Conservation (phyloP, 2,113 vertebrate genomes). For the Genyomyrus donnyi region DNA sequence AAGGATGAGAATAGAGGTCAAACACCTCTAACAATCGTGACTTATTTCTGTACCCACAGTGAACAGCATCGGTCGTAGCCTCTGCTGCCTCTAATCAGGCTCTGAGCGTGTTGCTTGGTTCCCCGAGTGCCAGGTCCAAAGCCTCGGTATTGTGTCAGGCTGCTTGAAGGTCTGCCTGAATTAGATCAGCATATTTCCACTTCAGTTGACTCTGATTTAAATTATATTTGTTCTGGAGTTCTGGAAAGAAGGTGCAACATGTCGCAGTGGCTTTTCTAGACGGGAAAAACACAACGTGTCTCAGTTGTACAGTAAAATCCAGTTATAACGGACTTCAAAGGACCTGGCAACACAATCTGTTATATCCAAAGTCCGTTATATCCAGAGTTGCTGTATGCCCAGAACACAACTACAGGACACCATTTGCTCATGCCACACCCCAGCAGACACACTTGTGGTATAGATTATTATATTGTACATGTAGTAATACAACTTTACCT, state of each 20-base stretch:
- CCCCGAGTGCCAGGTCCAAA: background rate
- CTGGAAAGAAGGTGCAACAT: background rate
- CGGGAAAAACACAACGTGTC: background rate
- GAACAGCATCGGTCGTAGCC: constrained; percentile 5
- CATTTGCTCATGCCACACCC: too few species aligned
- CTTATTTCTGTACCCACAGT: background rate
- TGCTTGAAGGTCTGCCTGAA: background rate
- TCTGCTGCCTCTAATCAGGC: background rate
- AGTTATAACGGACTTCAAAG: too few species aligned
- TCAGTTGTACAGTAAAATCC: background rate
- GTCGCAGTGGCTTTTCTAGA: background rate
- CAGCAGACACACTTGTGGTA: too few species aligned
- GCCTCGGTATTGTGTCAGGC: background rate
- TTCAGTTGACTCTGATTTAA: background rate
- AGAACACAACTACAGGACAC: too few species aligned
- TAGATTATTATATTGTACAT: too few species aligned
- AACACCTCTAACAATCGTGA: background rate
- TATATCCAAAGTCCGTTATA: too few species aligned
- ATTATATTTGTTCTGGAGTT: background rate
- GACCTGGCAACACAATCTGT: too few species aligned
- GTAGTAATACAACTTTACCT: too few species aligned
- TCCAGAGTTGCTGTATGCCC: too few species aligned
- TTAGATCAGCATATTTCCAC: background rate
- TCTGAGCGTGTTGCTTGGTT: background rate
- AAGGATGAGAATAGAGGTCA: background rate